phyloP scores from a whole-genome alignment of 2,888 invertebrate species.

The Trilocha varians region DNA sequence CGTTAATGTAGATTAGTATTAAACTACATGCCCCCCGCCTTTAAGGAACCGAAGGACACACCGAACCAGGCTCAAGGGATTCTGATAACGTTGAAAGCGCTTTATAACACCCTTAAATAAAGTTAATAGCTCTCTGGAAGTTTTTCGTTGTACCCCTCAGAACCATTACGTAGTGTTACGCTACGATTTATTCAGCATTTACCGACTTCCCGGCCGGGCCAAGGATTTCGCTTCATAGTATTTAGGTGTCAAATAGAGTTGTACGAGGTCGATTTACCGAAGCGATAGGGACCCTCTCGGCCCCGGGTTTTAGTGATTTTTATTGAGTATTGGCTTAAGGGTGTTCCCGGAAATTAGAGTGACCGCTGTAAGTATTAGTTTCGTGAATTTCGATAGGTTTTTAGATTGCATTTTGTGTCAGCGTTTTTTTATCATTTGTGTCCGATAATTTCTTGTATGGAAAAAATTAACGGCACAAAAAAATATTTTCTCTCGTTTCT shows the following conservation, averaged over 20 bases:
- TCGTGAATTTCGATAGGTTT: background rate
- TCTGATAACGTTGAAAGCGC: slow-evolving; percentile 64
- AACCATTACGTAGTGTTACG: slow-evolving; percentile 60
- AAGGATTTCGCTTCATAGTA: slow-evolving; percentile 45
- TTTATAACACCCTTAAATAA: slow-evolving; percentile 70
- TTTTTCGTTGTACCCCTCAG: slow-evolving; percentile 64
- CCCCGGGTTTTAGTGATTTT: slow-evolving; percentile 27
- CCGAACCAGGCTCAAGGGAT: slow-evolving; percentile 50
- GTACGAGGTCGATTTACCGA: slow-evolving; percentile 49
- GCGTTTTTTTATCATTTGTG: no score
- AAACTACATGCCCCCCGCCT: slow-evolving; percentile 19
- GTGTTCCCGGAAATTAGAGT: background rate
- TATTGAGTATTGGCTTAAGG: slow-evolving; percentile 13
- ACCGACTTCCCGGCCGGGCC: slow-evolving; percentile 48
- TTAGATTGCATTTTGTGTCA: no score
- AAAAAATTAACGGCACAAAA: no score
- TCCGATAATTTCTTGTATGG: no score
- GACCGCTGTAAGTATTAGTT: background rate
- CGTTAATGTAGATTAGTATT: no score
- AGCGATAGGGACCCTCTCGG: slow-evolving; percentile 30
- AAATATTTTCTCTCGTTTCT: no score
- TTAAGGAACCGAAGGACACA: slow-evolving; percentile 50
- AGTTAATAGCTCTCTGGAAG: slow-evolving; percentile 64
- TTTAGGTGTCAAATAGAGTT: slow-evolving; percentile 55
- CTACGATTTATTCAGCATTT: slow-evolving; percentile 64